Conservation (phyloP, 2,888 invertebrate species). For the Nipponacmea schrenckii region DNA sequence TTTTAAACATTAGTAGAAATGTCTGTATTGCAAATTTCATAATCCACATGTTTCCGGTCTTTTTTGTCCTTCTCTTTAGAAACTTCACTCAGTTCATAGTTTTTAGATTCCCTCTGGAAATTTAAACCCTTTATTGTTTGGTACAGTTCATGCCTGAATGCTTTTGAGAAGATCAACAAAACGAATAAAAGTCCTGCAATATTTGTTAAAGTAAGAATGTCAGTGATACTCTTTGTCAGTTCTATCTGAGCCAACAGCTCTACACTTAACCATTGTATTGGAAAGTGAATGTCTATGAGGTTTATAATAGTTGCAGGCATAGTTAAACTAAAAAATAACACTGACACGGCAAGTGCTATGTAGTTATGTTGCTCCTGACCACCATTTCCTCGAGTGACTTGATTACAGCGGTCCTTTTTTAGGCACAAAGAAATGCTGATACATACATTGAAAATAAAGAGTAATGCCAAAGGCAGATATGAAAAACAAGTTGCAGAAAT, state of each 20-base stretch:
- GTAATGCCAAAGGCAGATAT: slow-evolving; percentile 52
- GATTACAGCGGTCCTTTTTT: slow-evolving; percentile 1
- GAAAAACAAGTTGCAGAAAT: slow-evolving; percentile 56
- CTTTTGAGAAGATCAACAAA: slow-evolving; percentile 28
- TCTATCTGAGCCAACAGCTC: slow-evolving; percentile 31
- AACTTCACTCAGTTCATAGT: slow-evolving; percentile 32
- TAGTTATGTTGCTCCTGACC: slow-evolving; percentile 28
- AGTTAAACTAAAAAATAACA: slow-evolving; percentile 30
- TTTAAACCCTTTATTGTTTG: slow-evolving; percentile 22
- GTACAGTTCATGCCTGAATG: slow-evolving; percentile 28
- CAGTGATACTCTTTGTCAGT: slow-evolving; percentile 35
- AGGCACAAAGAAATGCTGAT: slow-evolving; percentile 1
- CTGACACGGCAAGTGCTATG: slow-evolving; percentile 30
- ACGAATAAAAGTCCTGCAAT: slow-evolving; percentile 29
- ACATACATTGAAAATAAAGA: slow-evolving; percentile 43
- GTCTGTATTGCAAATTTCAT: slow-evolving; percentile 33
- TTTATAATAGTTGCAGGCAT: slow-evolving; percentile 39
- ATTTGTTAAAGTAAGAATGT: slow-evolving; percentile 32
- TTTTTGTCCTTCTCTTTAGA: slow-evolving; percentile 16
- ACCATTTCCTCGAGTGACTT: neutral
- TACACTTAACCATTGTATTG: slow-evolving; percentile 28
- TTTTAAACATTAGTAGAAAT: too few species aligned
- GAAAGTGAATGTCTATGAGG: slow-evolving; percentile 36
- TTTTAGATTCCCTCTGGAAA: slow-evolving; percentile 30
- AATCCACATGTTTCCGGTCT: slow-evolving; percentile 31